Evolutionary conservation across 23 tunicate species (phyloP).

Genomic region (Ciona savignyi): DNA sequence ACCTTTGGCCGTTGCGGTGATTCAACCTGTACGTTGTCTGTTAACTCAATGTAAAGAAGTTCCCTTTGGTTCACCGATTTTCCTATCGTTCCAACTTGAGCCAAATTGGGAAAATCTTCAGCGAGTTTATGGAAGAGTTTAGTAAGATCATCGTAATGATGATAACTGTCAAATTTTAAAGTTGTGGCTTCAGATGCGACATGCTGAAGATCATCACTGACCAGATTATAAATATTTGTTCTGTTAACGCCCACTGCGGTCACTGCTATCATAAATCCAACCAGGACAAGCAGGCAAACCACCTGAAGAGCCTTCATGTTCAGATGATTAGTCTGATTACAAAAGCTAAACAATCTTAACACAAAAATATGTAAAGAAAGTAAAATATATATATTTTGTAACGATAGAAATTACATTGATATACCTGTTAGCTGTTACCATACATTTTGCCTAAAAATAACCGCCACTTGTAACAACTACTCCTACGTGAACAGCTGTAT

Average conservation of each 20-base stretch:
- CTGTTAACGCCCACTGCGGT: neutral
- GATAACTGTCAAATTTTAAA: slow-evolving; percentile 37
- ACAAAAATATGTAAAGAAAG: no score
- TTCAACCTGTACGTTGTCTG: slow-evolving; percentile 28
- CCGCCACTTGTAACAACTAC: no score
- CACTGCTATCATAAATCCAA: neutral
- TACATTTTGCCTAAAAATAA: no score
- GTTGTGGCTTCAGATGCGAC: neutral
- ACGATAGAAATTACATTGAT: no score
- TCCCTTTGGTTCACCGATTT: slow-evolving; percentile 62
- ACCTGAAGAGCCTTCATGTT: neutral
- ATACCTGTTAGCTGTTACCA: no score
- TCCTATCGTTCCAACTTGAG: slow-evolving; percentile 63
- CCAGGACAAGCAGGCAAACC: neutral
- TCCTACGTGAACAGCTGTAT: no score
- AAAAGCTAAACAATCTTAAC: no score
- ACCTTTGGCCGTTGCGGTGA: slow-evolving; percentile 48
- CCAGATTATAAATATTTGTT: neutral
- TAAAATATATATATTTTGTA: no score
- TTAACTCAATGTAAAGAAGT: slow-evolving; percentile 46
- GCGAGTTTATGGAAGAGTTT: slow-evolving; percentile 19
- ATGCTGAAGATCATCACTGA: neutral
- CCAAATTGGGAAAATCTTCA: slow-evolving; percentile 42
- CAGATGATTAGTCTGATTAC: no score
- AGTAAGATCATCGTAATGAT: slow-evolving; percentile 45